Evolutionary conservation across 1,140 invertebrate species (phyloP), one percentile per base, ranked within the genome.

Genomic region (Bombus confusus): DNA sequence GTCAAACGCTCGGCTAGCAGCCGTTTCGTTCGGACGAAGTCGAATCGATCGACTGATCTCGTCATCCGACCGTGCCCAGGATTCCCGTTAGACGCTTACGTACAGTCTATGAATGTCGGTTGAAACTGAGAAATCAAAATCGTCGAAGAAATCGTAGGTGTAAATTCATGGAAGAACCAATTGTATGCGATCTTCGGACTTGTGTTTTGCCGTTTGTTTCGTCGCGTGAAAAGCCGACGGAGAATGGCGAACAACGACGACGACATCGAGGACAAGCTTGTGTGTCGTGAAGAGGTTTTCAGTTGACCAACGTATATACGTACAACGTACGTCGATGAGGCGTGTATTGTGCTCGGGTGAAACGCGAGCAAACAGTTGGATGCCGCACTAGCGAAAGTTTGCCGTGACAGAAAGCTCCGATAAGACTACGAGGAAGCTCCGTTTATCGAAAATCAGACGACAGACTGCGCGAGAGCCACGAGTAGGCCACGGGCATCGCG

Each of bases 41-140:
- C 69, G 47, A 86, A 81, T 89, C 68, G 34, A 88, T 86, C 68
- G 28, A 72, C 74, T 18, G 80, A 81, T 89, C 78, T 52, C 62
- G 79, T 83, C 86, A 85, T 89, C 72, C 77, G 78, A 66, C 43
- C 85, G 25, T 86, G 80, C 72, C 52, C 86, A 41, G 75, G 71
- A 85, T 91, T 92, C 89, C 87, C 89, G 87, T 90, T 91, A 91
- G 31, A 25, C 68, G 71, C 47, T 89, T 83, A 66, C 41, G n/a
- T 2, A 68, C 25, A 31, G 77, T 37, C 75, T 73, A 80, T 83
- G 80, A 72, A 59, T 22, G 83, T 90, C 43, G 62, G 71, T 31
- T 22, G 41, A 66, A 75, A 66, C 83, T 88, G 66, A n/a, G 18
- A 43, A 72, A 80, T 80, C 31, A 22, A 82, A 41, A 31, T 75